Evolutionary conservation across 2,797 vertebrate genomes (phyloP).

Genomic region (Neostethus bicornis): DNA sequence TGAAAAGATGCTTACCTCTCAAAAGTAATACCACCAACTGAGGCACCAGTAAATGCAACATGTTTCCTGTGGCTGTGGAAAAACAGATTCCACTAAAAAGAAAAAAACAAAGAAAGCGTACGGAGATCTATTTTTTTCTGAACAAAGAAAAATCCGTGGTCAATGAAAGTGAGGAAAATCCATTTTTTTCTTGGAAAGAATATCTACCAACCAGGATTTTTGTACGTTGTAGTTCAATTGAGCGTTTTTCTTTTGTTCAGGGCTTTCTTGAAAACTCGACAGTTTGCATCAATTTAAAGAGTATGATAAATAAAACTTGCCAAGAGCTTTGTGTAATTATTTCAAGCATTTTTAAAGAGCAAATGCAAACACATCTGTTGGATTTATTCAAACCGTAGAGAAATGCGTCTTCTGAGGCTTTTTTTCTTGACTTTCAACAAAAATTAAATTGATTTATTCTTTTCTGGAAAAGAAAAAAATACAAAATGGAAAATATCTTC

Average conservation of each 20-base stretch:
- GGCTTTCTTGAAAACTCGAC: slow-evolving; percentile 17
- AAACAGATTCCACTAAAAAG: slow-evolving; percentile 21
- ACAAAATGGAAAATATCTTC: neutral
- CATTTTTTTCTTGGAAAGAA: slow-evolving; percentile 7
- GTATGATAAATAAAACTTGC: slow-evolving; percentile 37
- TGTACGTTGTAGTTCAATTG: neutral
- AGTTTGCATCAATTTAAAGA: slow-evolving; percentile 14
- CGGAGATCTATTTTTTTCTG: slow-evolving; percentile 25
- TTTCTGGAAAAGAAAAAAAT: neutral
- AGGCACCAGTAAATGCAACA: slow-evolving; percentile 77
- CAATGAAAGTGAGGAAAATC: slow-evolving; percentile 12
- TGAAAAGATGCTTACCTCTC: slow-evolving; percentile 74
- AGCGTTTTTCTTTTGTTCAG: neutral
- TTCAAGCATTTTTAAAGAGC: slow-evolving; percentile 35
- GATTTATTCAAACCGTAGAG: neutral
- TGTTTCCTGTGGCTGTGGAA: slow-evolving; percentile 69
- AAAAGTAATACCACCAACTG: slow-evolving; percentile 70
- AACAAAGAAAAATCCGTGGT: slow-evolving; percentile 14
- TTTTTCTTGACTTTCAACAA: neutral
- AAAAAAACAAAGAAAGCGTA: slow-evolving; percentile 42
- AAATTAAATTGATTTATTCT: neutral
- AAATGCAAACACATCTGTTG: neutral
- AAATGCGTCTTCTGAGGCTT: neutral
- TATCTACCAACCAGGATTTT: slow-evolving; percentile 14
- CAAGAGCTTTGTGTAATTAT: slow-evolving; percentile 30